Evolutionary conservation across 30 jellyfish, hydroid and myxozoan genomes (phyloP).

Genomic region (Sanderia malayensis): DNA sequence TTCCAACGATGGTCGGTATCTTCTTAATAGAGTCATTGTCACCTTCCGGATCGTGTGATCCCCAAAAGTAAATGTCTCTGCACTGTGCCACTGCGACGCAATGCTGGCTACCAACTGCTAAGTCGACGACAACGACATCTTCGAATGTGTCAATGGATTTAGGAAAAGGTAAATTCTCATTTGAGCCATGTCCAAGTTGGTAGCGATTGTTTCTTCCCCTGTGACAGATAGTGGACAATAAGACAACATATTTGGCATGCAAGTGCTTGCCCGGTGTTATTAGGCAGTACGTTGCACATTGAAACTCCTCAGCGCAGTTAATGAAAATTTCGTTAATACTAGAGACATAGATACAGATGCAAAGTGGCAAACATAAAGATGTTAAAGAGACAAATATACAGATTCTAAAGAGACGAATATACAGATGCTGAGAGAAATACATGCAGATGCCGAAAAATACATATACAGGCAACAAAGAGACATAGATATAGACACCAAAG

Average conservation of each 20-base stretch:
- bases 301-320: too few relatives aligned
- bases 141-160: constrained; percentile 20
- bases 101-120: constrained; percentile 65
- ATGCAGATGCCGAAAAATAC: too few relatives aligned
- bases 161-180: constrained; percentile 23
- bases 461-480: too few relatives aligned
- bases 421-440: too few relatives aligned
- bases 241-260: not conserved
- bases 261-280: too few relatives aligned
- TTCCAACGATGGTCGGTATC: constrained; percentile 48
- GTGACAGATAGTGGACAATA: not conserved
- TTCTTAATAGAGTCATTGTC: constrained; percentile 22
- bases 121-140: constrained; percentile 32
- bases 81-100: constrained; percentile 58
- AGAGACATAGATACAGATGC: too few relatives aligned
- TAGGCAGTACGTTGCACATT: too few relatives aligned
- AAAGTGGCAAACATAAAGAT: too few relatives aligned
- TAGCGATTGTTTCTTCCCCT: constrained; percentile 68
- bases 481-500: too few relatives aligned
- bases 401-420: too few relatives aligned
- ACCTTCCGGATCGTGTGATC: constrained; percentile 49
- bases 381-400: too few relatives aligned
- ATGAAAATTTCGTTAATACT: too few relatives aligned
- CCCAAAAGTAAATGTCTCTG: constrained; percentile 57
- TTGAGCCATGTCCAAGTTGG: constrained; percentile 71